Percentiles rank a stretch among this genome's conserved stretches.
These are phyloP conservation scores for Protodeltote pygarga DNA, from an alignment of 2,888 invertebrate species.

Conservation along the genomic window DNA sequence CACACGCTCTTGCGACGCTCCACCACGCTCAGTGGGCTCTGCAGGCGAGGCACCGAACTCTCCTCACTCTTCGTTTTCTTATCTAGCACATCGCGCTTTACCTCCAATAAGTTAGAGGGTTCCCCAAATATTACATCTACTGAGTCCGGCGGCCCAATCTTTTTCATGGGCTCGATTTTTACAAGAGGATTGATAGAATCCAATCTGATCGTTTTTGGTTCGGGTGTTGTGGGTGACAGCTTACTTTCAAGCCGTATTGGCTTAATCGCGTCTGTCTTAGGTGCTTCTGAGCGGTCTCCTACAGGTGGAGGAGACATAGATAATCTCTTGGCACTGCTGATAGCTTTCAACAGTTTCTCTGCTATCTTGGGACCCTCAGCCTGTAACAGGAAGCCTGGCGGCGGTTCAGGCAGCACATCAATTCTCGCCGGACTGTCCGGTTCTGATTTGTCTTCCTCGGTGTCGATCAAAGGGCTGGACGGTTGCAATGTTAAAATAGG, in stretches of 20 bases:
- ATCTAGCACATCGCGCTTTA: constrained; percentile 69
- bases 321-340: constrained; percentile 85
- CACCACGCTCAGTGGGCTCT: constrained; percentile 74
- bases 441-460: constrained; percentile 83
- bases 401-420: constrained; percentile 82
- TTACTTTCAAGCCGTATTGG: constrained; percentile 58
- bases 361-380: constrained; percentile 88
- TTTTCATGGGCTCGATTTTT: constrained; percentile 66
- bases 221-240: constrained; percentile 59
- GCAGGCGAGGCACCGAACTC: constrained; percentile 66
- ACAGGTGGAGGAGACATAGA: constrained; percentile 80
- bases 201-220: constrained; percentile 54
- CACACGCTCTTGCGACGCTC: constrained; percentile 79
- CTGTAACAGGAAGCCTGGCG: constrained; percentile 79
- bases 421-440: constrained; percentile 82
- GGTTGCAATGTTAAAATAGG: constrained; percentile 64
- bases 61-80: constrained; percentile 75
- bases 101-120: constrained; percentile 70
- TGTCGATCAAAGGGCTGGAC: constrained; percentile 78
- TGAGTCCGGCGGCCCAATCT: constrained; percentile 60
- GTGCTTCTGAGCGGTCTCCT: constrained; percentile 68
- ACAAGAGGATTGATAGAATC: constrained; percentile 56
- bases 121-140: constrained; percentile 77
- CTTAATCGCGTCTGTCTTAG: constrained; percentile 67
- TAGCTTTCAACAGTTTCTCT: constrained; percentile 88